Conservation (phyloP, 2,797 vertebrate genomes). For the Sternarchorhynchus goeldii region DNA sequence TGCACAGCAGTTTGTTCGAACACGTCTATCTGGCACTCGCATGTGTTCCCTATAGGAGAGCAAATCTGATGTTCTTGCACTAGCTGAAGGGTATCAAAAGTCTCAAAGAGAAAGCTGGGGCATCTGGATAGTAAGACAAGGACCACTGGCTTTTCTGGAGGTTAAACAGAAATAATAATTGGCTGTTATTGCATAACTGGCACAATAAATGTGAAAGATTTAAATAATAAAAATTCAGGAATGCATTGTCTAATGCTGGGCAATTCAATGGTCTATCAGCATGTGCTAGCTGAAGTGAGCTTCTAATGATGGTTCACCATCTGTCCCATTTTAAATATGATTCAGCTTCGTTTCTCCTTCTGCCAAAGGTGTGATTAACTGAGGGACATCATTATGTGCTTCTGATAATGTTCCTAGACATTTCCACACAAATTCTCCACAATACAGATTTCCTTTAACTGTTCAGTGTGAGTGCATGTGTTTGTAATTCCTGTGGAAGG, state of each 20-base stretch:
- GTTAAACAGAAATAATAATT: too few species aligned
- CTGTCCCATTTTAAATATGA: slow-evolving; percentile 33
- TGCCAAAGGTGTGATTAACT: slow-evolving; percentile 34
- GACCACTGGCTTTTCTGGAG: too few species aligned
- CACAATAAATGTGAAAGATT: too few species aligned
- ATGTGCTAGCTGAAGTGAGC: background rate
- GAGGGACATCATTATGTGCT: slow-evolving; percentile 38
- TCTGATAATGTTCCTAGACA: slow-evolving; percentile 5
- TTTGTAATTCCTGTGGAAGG: background rate
- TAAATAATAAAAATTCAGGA: too few species aligned
- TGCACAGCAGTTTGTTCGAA: slow-evolving; percentile 8
- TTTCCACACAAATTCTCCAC: background rate
- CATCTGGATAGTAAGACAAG: too few species aligned
- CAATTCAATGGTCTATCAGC: background rate
- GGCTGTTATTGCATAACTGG: too few species aligned
- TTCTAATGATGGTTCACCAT: slow-evolving; percentile 35
- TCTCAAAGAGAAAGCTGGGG: background rate
- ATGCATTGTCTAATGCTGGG: too few species aligned
- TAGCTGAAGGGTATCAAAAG: background rate
- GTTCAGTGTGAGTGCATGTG: background rate
- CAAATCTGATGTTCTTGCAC: slow-evolving; percentile 16
- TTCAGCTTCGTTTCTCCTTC: slow-evolving; percentile 3
- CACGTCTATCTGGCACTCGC: background rate
- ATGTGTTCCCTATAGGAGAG: background rate
- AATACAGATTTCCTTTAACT: background rate